Evolutionary conservation across 1,140 invertebrate genomes (phyloP).

Genomic region (Ooceraea biroi): DNA sequence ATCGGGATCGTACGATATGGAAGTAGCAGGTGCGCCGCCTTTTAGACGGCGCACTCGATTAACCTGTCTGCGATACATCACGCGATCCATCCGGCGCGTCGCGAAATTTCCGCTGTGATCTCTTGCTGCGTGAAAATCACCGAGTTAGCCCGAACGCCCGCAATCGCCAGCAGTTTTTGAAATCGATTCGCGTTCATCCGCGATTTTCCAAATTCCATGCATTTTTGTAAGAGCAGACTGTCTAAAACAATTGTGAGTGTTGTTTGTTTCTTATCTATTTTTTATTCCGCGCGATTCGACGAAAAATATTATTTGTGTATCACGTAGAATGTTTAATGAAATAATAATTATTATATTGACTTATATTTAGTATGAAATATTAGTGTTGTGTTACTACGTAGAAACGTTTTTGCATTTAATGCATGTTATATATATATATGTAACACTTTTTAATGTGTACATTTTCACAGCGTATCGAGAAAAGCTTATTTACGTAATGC

Average conservation of each 20-base stretch:
- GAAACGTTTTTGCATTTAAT: neutral
- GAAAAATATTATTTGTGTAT: constrained; percentile 19
- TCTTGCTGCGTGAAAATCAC: neutral
- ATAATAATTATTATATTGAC: neutral
- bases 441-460: neutral
- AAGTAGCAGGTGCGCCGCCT: constrained; percentile 30
- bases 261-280: neutral
- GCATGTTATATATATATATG: neutral
- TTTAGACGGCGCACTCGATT: constrained; percentile 30
- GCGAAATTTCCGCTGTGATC: constrained; percentile 14
- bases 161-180: constrained; percentile 10
- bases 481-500: constrained; percentile 12
- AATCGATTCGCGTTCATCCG: neutral
- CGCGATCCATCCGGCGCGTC: constrained; percentile 14
- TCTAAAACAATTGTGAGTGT: constrained; percentile 5
- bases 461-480: neutral
- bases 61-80: constrained; percentile 9
- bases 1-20: constrained; percentile 26
- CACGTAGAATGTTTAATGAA: constrained; percentile 25
- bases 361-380: constrained; percentile 2
- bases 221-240: too few species aligned
- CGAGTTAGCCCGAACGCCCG: constrained; percentile 9
- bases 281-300: neutral
- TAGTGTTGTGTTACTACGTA: neutral
- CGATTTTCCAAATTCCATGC: constrained; percentile 5